Evolutionary conservation across 30 jellyfish, hydroid and myxozoan genomes (phyloP), one percentile per base, ranked within the genome.

Genomic region (Aurelia aurita): DNA sequence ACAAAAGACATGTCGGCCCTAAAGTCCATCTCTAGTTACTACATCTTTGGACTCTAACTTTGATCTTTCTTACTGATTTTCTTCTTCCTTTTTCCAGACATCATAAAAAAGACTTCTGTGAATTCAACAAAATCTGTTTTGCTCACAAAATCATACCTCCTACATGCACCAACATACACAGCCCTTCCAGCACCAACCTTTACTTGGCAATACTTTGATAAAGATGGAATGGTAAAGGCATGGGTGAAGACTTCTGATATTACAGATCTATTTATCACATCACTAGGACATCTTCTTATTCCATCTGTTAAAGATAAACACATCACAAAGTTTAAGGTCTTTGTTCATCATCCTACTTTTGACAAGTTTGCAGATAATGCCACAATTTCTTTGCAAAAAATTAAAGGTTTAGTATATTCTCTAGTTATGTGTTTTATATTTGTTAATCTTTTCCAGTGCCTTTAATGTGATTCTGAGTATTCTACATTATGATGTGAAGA

Each of bases 101-200:
- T 39, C 51, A 6, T 8, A 2, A 39, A 15, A 39, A 14, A 7
- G 16, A 39, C 16, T 6, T 3, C 12, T 1, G 0, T 39, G 1
- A 39, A 39, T 39, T 39, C 51, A 39, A 39, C 51, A 39, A 39
- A 39, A 9, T 19, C 12, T n/a, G 76, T 55, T 35, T 53, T 26
- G 39, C 26, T 27, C 16, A 16, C 61, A 16, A 35, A 22, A 34
- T 64, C 86, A 21, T 74, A 7, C 21, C 10, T 74, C 8, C 51
- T 74, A 16, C 63, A 74, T 27, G 20, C 43, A 26, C 86, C 86
- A 22, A 16, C 6, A 3, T 74, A 74, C 63, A 21, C 27, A 9
- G 59, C 86, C 15, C 21, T 74, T 2, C 86, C 86, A 0, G 74
- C 47, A 11, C 86, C 86, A 23, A 59, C 57, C 64, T 74, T 74